Conservation (phyloP, 2,888 invertebrate genomes). For the Daptonema setosum region DNA sequence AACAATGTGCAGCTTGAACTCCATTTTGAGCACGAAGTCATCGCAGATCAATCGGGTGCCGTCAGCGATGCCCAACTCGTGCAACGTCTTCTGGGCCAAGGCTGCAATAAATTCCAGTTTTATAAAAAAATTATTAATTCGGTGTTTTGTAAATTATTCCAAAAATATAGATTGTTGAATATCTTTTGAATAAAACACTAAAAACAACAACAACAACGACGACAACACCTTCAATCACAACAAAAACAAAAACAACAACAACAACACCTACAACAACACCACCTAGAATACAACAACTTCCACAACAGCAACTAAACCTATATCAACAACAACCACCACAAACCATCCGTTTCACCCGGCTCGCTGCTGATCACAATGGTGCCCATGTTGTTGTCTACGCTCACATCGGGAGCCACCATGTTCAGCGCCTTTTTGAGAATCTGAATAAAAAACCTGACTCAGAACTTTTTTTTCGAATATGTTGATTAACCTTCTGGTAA, state of each 20-base stretch:
- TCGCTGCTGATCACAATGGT: constrained; percentile 57
- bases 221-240: too few species aligned
- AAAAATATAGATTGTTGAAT: too few species aligned
- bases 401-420: constrained; percentile 84
- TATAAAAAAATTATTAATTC: too few species aligned
- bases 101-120: too few species aligned
- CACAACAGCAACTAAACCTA: constrained; percentile 6
- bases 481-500: too few species aligned
- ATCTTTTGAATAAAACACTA: too few species aligned
- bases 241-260: constrained; percentile 11
- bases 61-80: constrained; percentile 55
- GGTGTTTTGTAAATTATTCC: too few species aligned
- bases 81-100: constrained; percentile 30
- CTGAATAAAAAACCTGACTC: too few species aligned
- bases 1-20: constrained; percentile 49
- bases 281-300: constrained; percentile 10
- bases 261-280: neutral
- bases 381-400: constrained; percentile 49
- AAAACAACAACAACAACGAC: too few species aligned
- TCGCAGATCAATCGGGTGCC: constrained; percentile 66
- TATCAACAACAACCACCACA: constrained; percentile 14
- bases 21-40: constrained; percentile 69
- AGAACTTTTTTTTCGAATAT: constrained; percentile 50
- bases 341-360: constrained; percentile 67
- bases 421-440: constrained; percentile 61